These are phyloP conservation scores for Cataglyphis altisquamis DNA, from an alignment of 2,888 invertebrate species.

Conservation along the genomic window DNA sequence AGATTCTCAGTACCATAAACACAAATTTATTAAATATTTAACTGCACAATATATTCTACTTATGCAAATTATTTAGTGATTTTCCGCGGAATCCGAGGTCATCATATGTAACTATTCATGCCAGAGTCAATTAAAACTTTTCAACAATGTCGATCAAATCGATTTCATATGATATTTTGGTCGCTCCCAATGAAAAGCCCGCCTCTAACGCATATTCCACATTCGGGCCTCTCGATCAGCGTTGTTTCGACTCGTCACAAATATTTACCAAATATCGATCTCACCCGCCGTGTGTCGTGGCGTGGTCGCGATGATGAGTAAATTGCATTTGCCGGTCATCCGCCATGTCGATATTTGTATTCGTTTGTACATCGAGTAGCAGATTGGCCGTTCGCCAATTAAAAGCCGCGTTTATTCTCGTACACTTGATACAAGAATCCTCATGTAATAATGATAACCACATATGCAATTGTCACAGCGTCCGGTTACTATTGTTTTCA, in stretches of 20 bases:
- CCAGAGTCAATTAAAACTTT: constrained; percentile 32
- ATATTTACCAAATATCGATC: constrained; percentile 79
- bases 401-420: constrained; percentile 74
- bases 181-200: constrained; percentile 63
- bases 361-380: constrained; percentile 75
- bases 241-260: constrained; percentile 76
- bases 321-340: constrained; percentile 76
- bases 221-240: constrained; percentile 65
- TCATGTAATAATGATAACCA: constrained; percentile 39
- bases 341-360: constrained; percentile 76
- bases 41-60: neutral
- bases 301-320: constrained; percentile 68
- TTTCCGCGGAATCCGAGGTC: neutral
- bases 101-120: constrained; percentile 9
- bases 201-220: constrained; percentile 68
- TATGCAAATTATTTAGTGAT: neutral
- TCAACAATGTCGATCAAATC: constrained; percentile 12
- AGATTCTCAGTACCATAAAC: neutral
- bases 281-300: constrained; percentile 54
- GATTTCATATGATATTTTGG: constrained; percentile 9
- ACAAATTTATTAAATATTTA: neutral
- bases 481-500: constrained; percentile 5
- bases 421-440: constrained; percentile 61
- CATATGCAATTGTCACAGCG: constrained; percentile 12
- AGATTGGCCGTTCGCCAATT: constrained; percentile 79